A percentile compares a stretch with the other conserved stretches of the same genome.
These are phyloP conservation scores for Spheniscus humboldti DNA, from an alignment of 2,797 vertebrate species.

Conservation along the genomic window DNA sequence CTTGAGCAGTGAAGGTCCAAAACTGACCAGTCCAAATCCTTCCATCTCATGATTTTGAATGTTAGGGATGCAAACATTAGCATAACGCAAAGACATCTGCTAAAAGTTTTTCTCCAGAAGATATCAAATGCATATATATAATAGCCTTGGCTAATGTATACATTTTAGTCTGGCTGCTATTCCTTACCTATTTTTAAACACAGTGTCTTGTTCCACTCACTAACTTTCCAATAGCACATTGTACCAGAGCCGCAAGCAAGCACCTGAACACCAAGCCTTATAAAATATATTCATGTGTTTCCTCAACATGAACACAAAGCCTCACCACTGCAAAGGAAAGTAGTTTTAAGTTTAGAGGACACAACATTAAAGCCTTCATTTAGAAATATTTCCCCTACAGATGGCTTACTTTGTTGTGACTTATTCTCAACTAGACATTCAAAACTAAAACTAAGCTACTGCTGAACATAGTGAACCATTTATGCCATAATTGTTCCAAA, in stretches of 20 bases:
- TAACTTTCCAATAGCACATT: background rate
- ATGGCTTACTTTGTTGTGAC: background rate
- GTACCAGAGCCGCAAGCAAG: background rate
- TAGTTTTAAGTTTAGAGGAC: background rate
- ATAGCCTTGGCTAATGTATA: background rate
- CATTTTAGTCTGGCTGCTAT: background rate
- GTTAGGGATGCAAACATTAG: background rate
- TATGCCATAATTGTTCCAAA: background rate
- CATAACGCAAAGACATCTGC: background rate
- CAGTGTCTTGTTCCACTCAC: background rate
- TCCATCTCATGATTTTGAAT: background rate
- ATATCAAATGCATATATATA: background rate
- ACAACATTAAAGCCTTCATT: background rate
- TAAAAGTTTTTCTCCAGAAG: background rate
- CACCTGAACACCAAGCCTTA: background rate
- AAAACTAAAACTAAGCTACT: background rate
- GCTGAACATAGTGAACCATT: background rate
- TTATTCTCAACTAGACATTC: background rate
- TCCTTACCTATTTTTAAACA: background rate
- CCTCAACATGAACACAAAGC: background rate
- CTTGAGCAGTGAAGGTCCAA: background rate
- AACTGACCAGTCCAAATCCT: background rate
- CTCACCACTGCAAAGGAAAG: background rate
- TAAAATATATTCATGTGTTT: background rate
- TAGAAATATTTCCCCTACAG: background rate